Percentiles rank a stretch among this genome's conserved stretches.
Evolutionary conservation across 2,113 vertebrate genomes (phyloP).

Genomic region (Pica pica): DNA sequence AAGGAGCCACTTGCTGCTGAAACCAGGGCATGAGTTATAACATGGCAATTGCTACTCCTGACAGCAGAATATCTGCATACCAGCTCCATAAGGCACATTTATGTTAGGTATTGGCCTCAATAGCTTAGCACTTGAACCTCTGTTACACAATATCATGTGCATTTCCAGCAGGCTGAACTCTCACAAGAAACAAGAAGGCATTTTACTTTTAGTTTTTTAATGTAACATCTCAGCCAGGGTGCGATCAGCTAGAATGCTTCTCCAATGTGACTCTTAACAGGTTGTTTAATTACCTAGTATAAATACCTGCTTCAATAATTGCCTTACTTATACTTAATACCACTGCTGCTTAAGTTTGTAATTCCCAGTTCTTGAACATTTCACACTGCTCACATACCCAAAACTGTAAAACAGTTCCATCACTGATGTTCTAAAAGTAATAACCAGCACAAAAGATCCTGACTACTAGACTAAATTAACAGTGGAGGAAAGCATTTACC

Average conservation of each 20-base stretch:
- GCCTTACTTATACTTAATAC: background rate
- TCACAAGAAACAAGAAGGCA: background rate
- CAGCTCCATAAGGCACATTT: background rate
- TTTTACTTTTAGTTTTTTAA: background rate
- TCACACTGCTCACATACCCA: background rate
- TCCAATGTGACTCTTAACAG: background rate
- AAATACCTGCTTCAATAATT: background rate
- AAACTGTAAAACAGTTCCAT: background rate
- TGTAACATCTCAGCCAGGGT: background rate
- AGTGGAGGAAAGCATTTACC: background rate
- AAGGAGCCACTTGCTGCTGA: background rate
- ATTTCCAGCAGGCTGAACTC: background rate
- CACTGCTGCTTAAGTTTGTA: background rate
- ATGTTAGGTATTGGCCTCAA: background rate
- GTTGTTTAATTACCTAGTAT: background rate
- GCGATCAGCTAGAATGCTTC: background rate
- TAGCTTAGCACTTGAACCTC: background rate
- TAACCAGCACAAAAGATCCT: background rate
- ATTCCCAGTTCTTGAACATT: background rate
- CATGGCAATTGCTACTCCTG: background rate
- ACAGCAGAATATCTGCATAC: background rate
- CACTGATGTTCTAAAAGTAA: background rate
- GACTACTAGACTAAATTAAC: background rate
- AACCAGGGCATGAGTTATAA: background rate
- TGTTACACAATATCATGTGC: background rate